Base-by-base conservation (phyloP, 2,888 invertebrate genomes). In the Ichneumon xanthorius region DNA sequence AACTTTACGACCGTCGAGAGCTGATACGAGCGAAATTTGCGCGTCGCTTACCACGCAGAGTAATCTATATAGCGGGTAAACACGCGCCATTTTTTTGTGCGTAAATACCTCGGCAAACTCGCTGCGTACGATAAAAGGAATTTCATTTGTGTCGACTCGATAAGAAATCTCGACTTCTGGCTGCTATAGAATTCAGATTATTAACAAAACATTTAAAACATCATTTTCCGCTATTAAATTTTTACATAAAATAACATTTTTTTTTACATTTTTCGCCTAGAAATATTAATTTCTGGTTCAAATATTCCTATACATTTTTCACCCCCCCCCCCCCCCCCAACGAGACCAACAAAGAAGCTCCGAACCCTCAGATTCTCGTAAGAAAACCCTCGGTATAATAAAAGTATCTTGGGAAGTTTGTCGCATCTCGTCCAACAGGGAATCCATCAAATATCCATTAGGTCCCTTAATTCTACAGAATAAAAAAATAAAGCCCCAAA, bases 391-490 rank as follows among this genome's bases (percentile, higher is more conserved):
- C 33, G 61, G 9, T 16, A 58, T 61, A 61, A 70, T 45, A 48
- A 55, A 70, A 78, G 63, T 78, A 58, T 70, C 61, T 40, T 33
- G 83, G 30, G 75, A 68, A 50, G 63, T 53, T 61, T 75, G 73
- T 80, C 79, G 33, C 61, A 50, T 58, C 75, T 79, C 61, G 79
- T 79, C 50, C 53, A 58, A 48, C 26, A 37, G 53, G 22, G 50
- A 48, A 83, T 75, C 22, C 61, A 83, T 83, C 79, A 79, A 83
- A 50, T 61, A n/a, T 37, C 73, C 79, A 80, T 80, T 79, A 80
- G 72, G 48, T 45, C 14, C 3, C 16, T 16, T 3, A 3, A 45
- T 45, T 45, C 16, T 16, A 4, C 45, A 45, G 45, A 45, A 45
- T 26, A 53, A 61, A 55, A 5, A 71, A 53, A 5, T 5, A 0